Evolutionary conservation across 2,797 vertebrate genomes (phyloP).

Genomic region (Stomatorhinus walkeri): DNA sequence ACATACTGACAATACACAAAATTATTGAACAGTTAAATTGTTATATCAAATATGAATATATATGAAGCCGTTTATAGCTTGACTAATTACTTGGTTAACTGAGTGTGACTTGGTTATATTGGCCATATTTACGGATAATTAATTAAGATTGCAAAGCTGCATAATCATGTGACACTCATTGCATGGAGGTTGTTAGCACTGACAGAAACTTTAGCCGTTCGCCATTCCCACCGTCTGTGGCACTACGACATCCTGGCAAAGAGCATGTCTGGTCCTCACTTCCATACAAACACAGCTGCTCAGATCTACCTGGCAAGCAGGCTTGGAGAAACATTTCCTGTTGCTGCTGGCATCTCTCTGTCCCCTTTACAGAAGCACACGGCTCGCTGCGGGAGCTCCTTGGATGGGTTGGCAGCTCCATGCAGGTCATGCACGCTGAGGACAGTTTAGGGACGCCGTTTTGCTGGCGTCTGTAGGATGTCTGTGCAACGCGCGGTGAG

Average conservation of each 20-base stretch:
- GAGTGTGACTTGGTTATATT: background rate
- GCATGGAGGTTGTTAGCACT: background rate
- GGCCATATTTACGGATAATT: background rate
- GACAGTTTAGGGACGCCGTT: background rate
- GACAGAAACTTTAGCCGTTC: background rate
- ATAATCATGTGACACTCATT: background rate
- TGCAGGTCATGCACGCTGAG: background rate
- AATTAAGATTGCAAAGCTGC: background rate
- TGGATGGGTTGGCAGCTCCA: background rate
- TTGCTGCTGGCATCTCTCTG: background rate
- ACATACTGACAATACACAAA: background rate
- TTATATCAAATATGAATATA: background rate
- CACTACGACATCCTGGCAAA: background rate
- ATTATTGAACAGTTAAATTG: background rate
- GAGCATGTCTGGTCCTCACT: background rate
- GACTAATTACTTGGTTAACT: background rate
- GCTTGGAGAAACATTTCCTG: background rate
- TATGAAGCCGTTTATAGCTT: background rate
- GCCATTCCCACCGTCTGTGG: background rate
- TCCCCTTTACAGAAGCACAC: background rate
- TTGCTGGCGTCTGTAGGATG: background rate
- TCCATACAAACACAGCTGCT: background rate
- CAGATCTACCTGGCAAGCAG: background rate
- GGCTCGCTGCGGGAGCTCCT: background rate
- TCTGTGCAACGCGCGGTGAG: background rate